Evolutionary conservation across 2,888 invertebrate genomes (phyloP).

Genomic region (Clostera curtula): DNA sequence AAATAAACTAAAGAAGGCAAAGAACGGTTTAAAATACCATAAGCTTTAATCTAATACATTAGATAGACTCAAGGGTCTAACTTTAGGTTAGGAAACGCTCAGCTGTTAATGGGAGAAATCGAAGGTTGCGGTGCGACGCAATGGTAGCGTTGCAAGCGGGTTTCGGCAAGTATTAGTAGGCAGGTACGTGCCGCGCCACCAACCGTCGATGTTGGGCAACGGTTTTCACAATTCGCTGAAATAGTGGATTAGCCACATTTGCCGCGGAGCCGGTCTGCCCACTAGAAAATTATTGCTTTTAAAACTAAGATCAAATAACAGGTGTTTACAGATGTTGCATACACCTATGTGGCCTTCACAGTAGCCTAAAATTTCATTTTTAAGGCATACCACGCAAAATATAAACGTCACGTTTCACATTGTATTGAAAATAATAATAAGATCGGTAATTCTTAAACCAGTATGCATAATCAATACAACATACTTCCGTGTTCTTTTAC

Average conservation of each 20-base stretch:
- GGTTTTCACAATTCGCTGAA: constrained; percentile 57
- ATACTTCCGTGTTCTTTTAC: constrained; percentile 20
- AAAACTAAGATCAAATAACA: constrained; percentile 4
- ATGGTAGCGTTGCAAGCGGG: constrained; percentile 36
- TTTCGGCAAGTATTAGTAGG: constrained; percentile 37
- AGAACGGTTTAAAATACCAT: too few relatives aligned
- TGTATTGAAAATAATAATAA: too few relatives aligned
- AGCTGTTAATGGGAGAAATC: constrained; percentile 53
- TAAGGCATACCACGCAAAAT: too few relatives aligned
- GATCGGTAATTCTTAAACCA: too few relatives aligned
- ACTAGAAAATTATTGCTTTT: constrained; percentile 19
- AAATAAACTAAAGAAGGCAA: too few relatives aligned
- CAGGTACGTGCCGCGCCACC: constrained; percentile 33
- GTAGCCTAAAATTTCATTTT: too few relatives aligned
- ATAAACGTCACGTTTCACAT: too few relatives aligned
- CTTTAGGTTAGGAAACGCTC: constrained; percentile 49
- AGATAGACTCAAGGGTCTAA: too few relatives aligned
- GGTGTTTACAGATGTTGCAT: too few relatives aligned
- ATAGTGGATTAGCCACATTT: constrained; percentile 50
- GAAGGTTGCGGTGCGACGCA: constrained; percentile 44
- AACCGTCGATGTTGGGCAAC: constrained; percentile 39
- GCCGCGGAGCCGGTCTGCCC: constrained; percentile 33
- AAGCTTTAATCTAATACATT: too few relatives aligned
- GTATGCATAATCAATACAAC: too few relatives aligned
- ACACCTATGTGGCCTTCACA: too few relatives aligned